A percentile compares a stretch with the other conserved stretches of the same genome.
These are phyloP conservation scores for Lota lota DNA, from an alignment of 2,113 vertebrate species.

Conservation along the genomic window DNA sequence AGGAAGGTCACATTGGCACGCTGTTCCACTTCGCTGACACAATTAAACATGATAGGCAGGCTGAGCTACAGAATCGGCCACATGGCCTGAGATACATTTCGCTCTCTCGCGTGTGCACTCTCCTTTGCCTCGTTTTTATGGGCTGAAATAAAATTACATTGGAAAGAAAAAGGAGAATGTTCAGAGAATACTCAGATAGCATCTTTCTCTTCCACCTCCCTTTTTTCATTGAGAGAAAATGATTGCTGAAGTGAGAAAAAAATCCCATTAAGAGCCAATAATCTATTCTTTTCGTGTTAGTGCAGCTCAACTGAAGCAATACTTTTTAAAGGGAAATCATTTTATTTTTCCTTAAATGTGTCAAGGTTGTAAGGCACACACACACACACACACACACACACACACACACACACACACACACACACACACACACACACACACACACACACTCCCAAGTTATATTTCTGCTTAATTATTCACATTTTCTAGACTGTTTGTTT, in stretches of 20 bases:
- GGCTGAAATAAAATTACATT: conserved; percentile 56
- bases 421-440: background rate
- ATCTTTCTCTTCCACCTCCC: conserved; percentile 19
- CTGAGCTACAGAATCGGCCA: conserved; percentile 48
- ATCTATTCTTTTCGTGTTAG: conserved; percentile 35
- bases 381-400: background rate
- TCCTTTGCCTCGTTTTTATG: conserved; percentile 31
- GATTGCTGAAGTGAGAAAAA: conserved; percentile 23
- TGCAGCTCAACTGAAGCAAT: conserved; percentile 29
- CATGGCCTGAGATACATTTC: conserved; percentile 31
- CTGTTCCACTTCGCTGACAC: conserved; percentile 74
- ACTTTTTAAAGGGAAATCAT: conserved; percentile 31
- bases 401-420: background rate
- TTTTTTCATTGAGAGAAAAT: conserved; percentile 15
- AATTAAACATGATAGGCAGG: conserved; percentile 65
- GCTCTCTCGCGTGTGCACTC: conserved; percentile 15
- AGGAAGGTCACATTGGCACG: conserved; percentile 63
- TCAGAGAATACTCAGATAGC: conserved; percentile 43
- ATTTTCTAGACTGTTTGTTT: too few species aligned
- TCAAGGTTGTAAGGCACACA: background rate
- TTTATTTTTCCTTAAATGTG: background rate
- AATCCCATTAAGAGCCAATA: conserved; percentile 52
- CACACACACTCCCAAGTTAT: background rate
- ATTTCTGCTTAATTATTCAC: too few species aligned
- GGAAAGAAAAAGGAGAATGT: conserved; percentile 56